Evolutionary conservation across 2,888 invertebrate species (phyloP), one percentile per base, ranked within the genome.

Genomic region (Meghimatium bilineatum): DNA sequence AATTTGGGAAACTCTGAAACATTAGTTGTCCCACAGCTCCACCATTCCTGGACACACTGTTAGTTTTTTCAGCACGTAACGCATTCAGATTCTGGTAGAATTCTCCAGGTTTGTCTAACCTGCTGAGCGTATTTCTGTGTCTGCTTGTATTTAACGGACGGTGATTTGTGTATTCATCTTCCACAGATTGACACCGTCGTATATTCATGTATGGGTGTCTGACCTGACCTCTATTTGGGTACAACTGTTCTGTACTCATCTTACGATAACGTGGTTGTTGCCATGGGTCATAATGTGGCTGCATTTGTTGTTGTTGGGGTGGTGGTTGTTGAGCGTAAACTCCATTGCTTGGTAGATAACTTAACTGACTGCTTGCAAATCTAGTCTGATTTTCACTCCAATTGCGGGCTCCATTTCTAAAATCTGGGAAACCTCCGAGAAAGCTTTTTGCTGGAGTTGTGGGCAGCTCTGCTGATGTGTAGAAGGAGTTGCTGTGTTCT

Each of bases 101-200:
- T 17, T 52, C 75, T 3, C 32, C 23, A 23, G 29, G 26, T n/a
- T 12, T 49, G n/a, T 44, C 44, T 44, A 44, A 1, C 20, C 75
- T 75, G 75, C 23, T 49, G 20, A 56, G 29, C 2, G n/a, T 29
- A 26, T 23, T 29, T 29, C 32, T 29, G 8, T 75, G 32, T n/a
- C 29, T 29, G 26, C 72, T 29, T n/a, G 32, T 14, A n/a, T 38
- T 34, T 0, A 34, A 12, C 6, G 69, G 56, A 26, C 71, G 63
- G 0, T 29, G 32, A 3, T 12, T 38, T 34, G 60, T 32, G 71
- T 76, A 29, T 32, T 63, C n/a, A 32, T 77, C 83, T 20, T 71
- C 83, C 34, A 77, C 36, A n/a, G 83, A 83, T 63, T 83, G 83
- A 63, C 83, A 83, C 14, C 83, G 60, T 36, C 83, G 23, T 36